A percentile compares a stretch with the other conserved stretches of the same genome.
Evolutionary conservation across 2,888 invertebrate species (phyloP).

Genomic region (Eurois occulta): DNA sequence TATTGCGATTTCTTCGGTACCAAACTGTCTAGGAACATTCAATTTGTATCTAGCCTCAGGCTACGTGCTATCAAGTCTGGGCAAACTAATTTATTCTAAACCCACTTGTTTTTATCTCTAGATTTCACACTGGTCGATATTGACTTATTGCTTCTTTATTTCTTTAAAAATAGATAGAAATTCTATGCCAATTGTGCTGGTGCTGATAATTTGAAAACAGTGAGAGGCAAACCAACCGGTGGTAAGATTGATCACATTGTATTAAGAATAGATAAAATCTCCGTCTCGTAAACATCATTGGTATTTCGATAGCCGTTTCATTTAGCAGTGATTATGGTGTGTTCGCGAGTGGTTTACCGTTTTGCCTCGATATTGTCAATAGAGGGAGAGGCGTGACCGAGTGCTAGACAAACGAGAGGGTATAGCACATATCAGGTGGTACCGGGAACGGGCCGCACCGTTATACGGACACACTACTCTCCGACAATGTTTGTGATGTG

Average conservation of each 20-base stretch:
- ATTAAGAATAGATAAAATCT: slow-evolving; percentile 15
- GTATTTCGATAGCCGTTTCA: slow-evolving; percentile 32
- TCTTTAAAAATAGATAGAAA: background rate
- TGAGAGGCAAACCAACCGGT: slow-evolving; percentile 10
- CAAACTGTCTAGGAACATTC: slow-evolving; percentile 8
- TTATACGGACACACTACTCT: slow-evolving; percentile 57
- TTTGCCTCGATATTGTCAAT: slow-evolving; percentile 51
- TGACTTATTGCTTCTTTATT: background rate
- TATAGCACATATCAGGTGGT: slow-evolving; percentile 29
- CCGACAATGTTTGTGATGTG: slow-evolving; percentile 48
- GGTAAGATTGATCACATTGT: background rate
- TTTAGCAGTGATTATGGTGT: slow-evolving; percentile 54
- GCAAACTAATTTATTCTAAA: background rate
- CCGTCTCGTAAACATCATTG: slow-evolving; percentile 1
- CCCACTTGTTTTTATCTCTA: slow-evolving; percentile 5
- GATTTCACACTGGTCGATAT: background rate
- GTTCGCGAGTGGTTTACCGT: slow-evolving; percentile 53
- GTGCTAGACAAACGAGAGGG: slow-evolving; percentile 60
- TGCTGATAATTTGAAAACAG: background rate
- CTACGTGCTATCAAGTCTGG: background rate
- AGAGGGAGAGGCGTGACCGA: slow-evolving; percentile 51
- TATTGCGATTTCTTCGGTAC: slow-evolving; percentile 5
- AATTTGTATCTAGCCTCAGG: slow-evolving; percentile 8
- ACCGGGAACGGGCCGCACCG: slow-evolving; percentile 62
- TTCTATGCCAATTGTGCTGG: background rate